phyloP scores from a whole-genome alignment of 2,797 vertebrate species.

The Gallinago stenura region DNA sequence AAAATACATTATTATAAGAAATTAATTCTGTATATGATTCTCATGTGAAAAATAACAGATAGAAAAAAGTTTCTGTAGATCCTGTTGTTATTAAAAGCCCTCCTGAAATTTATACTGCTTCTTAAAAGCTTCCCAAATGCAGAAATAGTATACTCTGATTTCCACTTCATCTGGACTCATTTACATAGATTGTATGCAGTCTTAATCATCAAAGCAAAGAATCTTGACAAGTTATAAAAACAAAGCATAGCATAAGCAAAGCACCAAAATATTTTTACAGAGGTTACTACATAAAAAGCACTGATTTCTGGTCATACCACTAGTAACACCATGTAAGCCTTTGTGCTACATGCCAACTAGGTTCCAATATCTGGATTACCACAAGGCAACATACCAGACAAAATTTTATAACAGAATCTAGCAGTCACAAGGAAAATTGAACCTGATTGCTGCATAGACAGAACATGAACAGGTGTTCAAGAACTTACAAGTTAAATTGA shows the following conservation, averaged over 20 bases:
- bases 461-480: not conserved
- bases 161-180: not conserved
- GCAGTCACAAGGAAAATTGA: not conserved
- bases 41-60: not conserved
- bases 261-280: not conserved
- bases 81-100: not conserved
- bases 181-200: not conserved
- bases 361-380: not conserved
- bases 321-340: fast-evolving
- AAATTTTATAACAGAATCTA: not conserved
- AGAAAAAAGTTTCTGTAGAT: not conserved
- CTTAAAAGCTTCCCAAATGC: not conserved
- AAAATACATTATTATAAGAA: not conserved
- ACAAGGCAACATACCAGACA: not conserved
- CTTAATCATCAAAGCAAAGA: not conserved
- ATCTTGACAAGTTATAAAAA: not conserved
- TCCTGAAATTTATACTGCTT: not conserved
- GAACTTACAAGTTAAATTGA: not conserved
- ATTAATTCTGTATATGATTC: not conserved
- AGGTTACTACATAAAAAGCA: not conserved
- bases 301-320: not conserved
- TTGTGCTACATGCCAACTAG: not conserved
- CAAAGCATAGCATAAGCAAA: not conserved
- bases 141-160: not conserved
- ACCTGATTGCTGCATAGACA: not conserved